Conservation (phyloP, 2,797 vertebrate genomes). For the Leuciscus waleckii region DNA sequence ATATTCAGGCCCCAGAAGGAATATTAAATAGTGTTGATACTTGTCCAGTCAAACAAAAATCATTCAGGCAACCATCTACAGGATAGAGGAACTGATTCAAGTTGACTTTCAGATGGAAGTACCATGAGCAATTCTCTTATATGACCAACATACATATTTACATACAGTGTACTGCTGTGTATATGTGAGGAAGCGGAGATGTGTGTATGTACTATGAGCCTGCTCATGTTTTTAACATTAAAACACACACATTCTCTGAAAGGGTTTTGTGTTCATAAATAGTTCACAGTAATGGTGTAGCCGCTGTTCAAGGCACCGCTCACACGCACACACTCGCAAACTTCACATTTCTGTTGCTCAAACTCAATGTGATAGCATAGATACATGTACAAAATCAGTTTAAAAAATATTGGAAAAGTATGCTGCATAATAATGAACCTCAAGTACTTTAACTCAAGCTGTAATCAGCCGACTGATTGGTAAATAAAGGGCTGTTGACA, state of each 20-base stretch:
- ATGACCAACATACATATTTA: conserved; percentile 37
- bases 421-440: conserved; percentile 57
- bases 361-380: conserved; percentile 54
- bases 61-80: neutral
- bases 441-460: conserved; percentile 46
- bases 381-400: conserved; percentile 42
- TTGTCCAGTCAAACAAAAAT: neutral
- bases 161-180: conserved; percentile 56
- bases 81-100: conserved; percentile 11
- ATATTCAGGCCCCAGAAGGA: neutral
- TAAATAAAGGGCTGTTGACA: conserved; percentile 38
- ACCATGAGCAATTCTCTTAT: conserved; percentile 17
- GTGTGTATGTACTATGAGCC: conserved; percentile 49
- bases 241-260: conserved; percentile 33
- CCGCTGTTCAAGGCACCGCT: conserved; percentile 37
- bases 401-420: conserved; percentile 45
- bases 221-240: conserved; percentile 52
- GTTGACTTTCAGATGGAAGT: conserved; percentile 26
- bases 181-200: conserved; percentile 32
- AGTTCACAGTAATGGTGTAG: conserved; percentile 65
- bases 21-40: conserved; percentile 2
- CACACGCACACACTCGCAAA: conserved; percentile 22
- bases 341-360: conserved; percentile 42
- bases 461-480: neutral
- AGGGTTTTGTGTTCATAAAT: conserved; percentile 57